Evolutionary conservation across 2,113 vertebrate species (phyloP), one percentile per base, ranked within the genome.

Genomic region (Gobius niger): DNA sequence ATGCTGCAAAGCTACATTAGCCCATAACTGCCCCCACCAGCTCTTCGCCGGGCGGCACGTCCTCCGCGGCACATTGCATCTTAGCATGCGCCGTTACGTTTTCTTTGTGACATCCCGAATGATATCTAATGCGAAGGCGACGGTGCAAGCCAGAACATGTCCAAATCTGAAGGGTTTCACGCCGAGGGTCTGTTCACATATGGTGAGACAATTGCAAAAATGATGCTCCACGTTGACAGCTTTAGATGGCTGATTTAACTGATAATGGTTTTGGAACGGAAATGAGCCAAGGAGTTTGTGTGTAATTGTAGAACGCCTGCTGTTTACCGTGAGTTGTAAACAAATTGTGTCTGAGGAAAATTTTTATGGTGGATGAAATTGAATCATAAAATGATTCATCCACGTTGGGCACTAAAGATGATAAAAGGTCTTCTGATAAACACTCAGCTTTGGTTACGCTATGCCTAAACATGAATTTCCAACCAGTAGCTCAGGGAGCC

Each of bases 1-100:
- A 47, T 7, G 54, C 1, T 13, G 61, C 24, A 15, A 82, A 41
- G 85, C 83, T n/a, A 80, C 80, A 86, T 85, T 82, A 85, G 80
- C 70, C 18, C 18, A 61, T 63, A 60, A 34, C 42, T 15, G 81
- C 66, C 71, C 59, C 75, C 19, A 83, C 81, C 67, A 75, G 40
- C 7, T 63, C 24, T 70, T 7, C 74, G 78, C 67, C 68, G 16
- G 14, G 59, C 68, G 60, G 19, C 71, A 79, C 24, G 24, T 80
- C 80, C 80, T 84, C 86, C 72, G 77, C 47, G 85, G 82, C 62
- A 76, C 84, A 73, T 77, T 81, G 70, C 65, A 44, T 76, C 63
- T 46, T 74, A 72, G 68, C 76, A 70, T 7, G 57, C 51, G 40
- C 50, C 14, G 63, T 59, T 14, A 81, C 87, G 83, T 85, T 87